Evolutionary conservation across 2,888 invertebrate genomes (phyloP), one percentile per base, ranked within the genome.

Genomic region (Heteromyza rotundicornis): DNA sequence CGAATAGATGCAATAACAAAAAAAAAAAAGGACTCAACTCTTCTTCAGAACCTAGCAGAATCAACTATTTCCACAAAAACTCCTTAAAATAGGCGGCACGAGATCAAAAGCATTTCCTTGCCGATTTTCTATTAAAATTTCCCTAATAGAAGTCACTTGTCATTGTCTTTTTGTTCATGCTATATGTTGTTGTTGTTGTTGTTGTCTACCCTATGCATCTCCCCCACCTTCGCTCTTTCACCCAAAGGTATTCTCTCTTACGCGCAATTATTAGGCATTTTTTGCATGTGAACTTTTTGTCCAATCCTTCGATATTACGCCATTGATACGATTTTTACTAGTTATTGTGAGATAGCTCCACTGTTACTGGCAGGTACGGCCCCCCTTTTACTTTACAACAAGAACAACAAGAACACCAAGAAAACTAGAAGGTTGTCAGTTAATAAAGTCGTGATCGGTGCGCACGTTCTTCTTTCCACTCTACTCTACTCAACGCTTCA

Each of bases 371-470:
- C 20, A 5, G 17, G 19, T 19, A 47, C 14, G 20, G 17, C 8
- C 17, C 5, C 5, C 17, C 19, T 5, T 47, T 17, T 20, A 19
- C 47, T n/a, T 40, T 40, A 40, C 27, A 27, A 27, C 27, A 27
- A 27, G 7, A 27, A 27, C 27, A 27, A 27, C 27, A 10, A 27
- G 7, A 27, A 27, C 27, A 27, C 5, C 27, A 47, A 47, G 17
- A 17, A 2, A 20, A 17, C 56, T 2, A 14, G 17, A 8, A 17
- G 22, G 10, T 53, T 53, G 54, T 51, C 57, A 59, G 64, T 74
- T 76, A 76, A 77, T 76, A 75, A 71, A 79, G 76, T 78, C 79
- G 79, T 79, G 80, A 79, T 76, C 75, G 67, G 65, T 68, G 59
- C 64, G 70, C 79, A 79, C 77, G 76, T 75, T 69, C 59, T 60